These are phyloP conservation scores for Torymus aiolomorphi DNA, from an alignment of 2,888 invertebrate genomes.

Conservation along the genomic window DNA sequence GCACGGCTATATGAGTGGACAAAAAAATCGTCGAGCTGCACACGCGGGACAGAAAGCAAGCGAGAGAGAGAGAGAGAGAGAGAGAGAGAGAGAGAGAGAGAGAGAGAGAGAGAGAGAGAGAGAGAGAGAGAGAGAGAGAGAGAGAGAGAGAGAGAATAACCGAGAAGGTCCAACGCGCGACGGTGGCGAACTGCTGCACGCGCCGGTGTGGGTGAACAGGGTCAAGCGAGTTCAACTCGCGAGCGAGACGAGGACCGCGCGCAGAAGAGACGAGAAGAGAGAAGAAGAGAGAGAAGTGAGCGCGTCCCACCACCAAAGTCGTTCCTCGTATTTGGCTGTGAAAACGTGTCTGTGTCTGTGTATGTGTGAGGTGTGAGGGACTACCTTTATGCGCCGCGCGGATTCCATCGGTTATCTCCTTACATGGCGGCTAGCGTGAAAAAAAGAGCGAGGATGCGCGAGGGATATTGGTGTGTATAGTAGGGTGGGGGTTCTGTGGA, in stretches of 20 bases:
- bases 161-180: not conserved
- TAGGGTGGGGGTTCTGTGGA: too few species aligned
- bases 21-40: too few species aligned
- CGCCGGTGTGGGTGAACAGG: slow-evolving; percentile 42
- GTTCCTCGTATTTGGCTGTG: slow-evolving; percentile 55
- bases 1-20: too few species aligned
- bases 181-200: too few species aligned
- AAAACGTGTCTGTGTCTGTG: slow-evolving; percentile 52
- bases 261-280: slow-evolving; percentile 11
- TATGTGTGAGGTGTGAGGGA: too few species aligned
- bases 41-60: not conserved
- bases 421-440: slow-evolving; percentile 14
- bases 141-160: not conserved
- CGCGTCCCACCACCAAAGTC: slow-evolving; percentile 49
- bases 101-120: not conserved
- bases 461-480: too few species aligned
- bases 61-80: not conserved
- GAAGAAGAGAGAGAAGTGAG: not conserved
- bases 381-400: slow-evolving; percentile 27
- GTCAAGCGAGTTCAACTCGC: slow-evolving; percentile 45
- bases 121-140: slow-evolving; percentile 2
- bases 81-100: not conserved
- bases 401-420: slow-evolving; percentile 49
- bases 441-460: too few species aligned
- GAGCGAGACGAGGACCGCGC: not conserved